Conservation (phyloP, 2,888 invertebrate species). For the Aquatica leii region DNA sequence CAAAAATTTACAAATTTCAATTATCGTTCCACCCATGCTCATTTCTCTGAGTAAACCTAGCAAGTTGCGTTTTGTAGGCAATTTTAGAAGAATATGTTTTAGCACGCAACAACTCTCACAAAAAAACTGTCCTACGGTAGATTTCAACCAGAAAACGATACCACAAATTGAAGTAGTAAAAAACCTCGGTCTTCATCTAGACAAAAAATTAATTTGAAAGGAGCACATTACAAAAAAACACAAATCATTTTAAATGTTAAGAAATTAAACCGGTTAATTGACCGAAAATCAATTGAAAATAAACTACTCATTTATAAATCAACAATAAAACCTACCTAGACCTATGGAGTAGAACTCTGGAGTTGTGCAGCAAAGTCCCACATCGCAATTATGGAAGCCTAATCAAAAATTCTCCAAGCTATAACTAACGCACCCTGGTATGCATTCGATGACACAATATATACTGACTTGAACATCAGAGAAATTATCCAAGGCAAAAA, state of each 20-base stretch:
- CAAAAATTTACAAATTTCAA: too few relatives aligned
- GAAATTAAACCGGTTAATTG: neutral
- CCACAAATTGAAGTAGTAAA: too few relatives aligned
- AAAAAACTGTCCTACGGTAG: neutral
- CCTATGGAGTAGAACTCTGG: neutral
- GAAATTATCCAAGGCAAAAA: neutral
- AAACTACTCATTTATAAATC: neutral
- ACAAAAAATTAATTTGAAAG: neutral
- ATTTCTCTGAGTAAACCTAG: too few relatives aligned
- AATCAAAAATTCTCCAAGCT: neutral
- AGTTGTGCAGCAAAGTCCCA: neutral
- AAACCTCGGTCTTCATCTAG: neutral
- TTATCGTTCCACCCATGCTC: too few relatives aligned
- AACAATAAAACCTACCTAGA: neutral
- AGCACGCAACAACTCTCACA: too few relatives aligned
- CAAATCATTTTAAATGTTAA: neutral
- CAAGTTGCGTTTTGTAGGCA: too few relatives aligned
- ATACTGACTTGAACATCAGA: neutral
- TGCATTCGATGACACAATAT: neutral
- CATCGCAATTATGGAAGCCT: neutral
- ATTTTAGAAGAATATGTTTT: too few relatives aligned
- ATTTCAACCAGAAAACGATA: neutral
- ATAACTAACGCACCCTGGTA: neutral
- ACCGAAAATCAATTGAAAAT: neutral
- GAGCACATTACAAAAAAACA: neutral